A percentile compares a stretch with the other conserved stretches of the same genome.
These are phyloP conservation scores for Nephrotoma guestfalica DNA, from an alignment of 2,888 invertebrate species.

Conservation along the genomic window DNA sequence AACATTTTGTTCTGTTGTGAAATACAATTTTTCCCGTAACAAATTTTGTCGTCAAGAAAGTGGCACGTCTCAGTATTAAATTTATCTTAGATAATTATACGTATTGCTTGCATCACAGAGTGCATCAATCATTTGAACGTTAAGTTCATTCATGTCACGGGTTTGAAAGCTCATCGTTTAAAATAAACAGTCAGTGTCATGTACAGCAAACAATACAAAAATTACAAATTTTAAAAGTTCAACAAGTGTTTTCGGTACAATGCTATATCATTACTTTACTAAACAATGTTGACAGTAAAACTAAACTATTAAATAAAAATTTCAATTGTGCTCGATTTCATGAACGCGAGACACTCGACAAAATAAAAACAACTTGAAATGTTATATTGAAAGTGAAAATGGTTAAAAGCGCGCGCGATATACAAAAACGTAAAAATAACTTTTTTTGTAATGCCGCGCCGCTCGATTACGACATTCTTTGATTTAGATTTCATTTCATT, in stretches of 20 bases:
- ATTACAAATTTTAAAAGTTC: neutral
- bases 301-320: neutral
- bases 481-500: neutral
- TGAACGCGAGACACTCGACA: neutral
- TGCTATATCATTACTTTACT: neutral
- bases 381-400: neutral
- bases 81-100: too few species aligned
- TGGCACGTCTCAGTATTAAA: too few species aligned
- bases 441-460: neutral
- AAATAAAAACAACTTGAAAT: neutral
- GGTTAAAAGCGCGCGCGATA: too few species aligned
- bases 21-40: too few species aligned
- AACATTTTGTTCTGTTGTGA: too few species aligned
- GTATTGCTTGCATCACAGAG: too few species aligned
- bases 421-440: neutral
- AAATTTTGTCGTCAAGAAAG: too few species aligned
- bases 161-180: too few species aligned
- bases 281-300: neutral
- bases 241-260: neutral
- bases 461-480: neutral
- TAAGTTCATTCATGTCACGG: too few species aligned
- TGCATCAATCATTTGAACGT: too few species aligned
- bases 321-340: neutral
- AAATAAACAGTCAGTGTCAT: too few species aligned
- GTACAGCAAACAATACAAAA: too few species aligned